Evolutionary conservation across 2,888 invertebrate species (phyloP).

Genomic region (Erpobdella octoculata): DNA sequence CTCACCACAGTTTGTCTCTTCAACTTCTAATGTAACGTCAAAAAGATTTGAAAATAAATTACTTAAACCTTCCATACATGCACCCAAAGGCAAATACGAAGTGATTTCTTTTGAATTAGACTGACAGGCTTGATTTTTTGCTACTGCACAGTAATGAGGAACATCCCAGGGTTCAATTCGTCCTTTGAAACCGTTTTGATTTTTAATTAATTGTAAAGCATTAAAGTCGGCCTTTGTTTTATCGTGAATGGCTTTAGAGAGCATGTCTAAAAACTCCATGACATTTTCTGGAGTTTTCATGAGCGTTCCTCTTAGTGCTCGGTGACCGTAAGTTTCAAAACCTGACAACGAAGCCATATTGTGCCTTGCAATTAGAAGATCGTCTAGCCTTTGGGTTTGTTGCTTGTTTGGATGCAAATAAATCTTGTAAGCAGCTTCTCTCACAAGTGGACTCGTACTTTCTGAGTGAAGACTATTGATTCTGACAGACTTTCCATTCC

Average conservation of each 20-base stretch:
- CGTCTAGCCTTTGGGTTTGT: conserved; percentile 68
- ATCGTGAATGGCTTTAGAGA: conserved; percentile 55
- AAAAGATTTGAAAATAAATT: conserved; percentile 69
- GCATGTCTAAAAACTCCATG: conserved; percentile 67
- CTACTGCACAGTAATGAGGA: conserved; percentile 63
- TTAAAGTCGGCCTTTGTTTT: conserved; percentile 23
- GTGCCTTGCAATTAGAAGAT: conserved; percentile 67
- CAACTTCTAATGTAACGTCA: conserved; percentile 68
- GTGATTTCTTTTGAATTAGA: conserved; percentile 49
- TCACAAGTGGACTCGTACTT: conserved; percentile 63
- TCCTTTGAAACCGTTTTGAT: background rate
- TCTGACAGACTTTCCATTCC: conserved; percentile 63
- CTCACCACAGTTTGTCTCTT: conserved; percentile 70
- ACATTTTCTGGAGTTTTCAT: conserved; percentile 74
- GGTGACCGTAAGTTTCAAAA: conserved; percentile 77
- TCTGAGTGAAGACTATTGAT: conserved; percentile 77
- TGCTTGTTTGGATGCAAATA: conserved; percentile 70
- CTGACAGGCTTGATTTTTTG: conserved; percentile 42
- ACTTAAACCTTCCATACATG: conserved; percentile 94
- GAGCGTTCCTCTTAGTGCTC: conserved; percentile 65
- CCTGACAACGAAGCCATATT: conserved; percentile 79
- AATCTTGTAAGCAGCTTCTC: conserved; percentile 80
- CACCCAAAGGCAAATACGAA: conserved; percentile 79
- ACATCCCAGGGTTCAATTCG: conserved; percentile 68
- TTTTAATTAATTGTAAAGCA: conserved; percentile 18